Evolutionary conservation across 2,888 invertebrate species (phyloP), one percentile per base, ranked within the genome.

Genomic region (Halictus ligatus): DNA sequence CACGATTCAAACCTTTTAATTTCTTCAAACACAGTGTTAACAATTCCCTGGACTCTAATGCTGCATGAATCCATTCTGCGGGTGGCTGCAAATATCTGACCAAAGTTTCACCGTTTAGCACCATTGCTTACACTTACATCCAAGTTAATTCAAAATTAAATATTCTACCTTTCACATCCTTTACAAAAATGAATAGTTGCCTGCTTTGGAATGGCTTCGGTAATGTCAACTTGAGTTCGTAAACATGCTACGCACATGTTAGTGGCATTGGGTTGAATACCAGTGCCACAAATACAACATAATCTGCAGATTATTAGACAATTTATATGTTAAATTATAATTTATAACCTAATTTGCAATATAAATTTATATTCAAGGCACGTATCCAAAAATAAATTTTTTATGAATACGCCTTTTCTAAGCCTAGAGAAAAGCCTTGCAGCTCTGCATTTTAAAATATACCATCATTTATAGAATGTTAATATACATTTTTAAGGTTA

Each of bases 171-270:
- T 95, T 99, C 99, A 95, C 99, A 99, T 88, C 98, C 98, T 93
- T 97, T 97, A 94, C 99, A 99, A 94, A 99, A 99, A 93, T 98
- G 97, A 21, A 99, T 94, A 0, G 97, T 97, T 0, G 97, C 98
- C 95, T 99, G 99, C 95, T 99, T 99, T 0, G 99, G 99, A 94
- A 99, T 99, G 48, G 98, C 98, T 94, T 98, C 99, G 1, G 99
- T 98, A 81, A 99, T 99, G 94, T 99, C 99, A 6, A 99, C 97
- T 93, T 98, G 97, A 54, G 98, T 97, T 69, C 99, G 96, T 60
- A 99, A 95, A 95, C 99, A 99, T 35, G 97, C 98, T 1, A 99
- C 98, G 95, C 99, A 99, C 98, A 99, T 99, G 95, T 99, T 99
- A 0, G 99, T 97, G 3, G 99, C 98, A 96, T 99, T 99, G 50